Base-by-base conservation (phyloP, 1,140 invertebrate species). In the Maniola jurtina region DNA sequence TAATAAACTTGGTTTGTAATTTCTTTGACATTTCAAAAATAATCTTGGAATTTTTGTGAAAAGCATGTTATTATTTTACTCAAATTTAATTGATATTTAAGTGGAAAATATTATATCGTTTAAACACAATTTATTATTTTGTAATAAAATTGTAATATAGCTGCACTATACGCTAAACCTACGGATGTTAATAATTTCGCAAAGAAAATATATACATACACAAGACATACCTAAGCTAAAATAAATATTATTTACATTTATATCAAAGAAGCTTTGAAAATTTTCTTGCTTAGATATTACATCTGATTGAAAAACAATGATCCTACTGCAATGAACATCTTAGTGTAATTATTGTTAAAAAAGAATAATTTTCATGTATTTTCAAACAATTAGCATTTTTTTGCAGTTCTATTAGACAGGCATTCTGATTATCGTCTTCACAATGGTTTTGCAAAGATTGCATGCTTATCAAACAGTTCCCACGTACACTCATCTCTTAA, bases 401-500 rank as follows among this genome's bases (percentile, higher is more conserved):
- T 33, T 56, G 10, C 4, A 34, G 1, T 50, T 61, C 9, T 45
- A 38, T 45, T 48, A 59, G 35, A 59, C 63, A 54, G 52, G 63
- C 63, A 25, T 58, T 63, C 47, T 57, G 36, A 61, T 59, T 59
- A 61, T 16, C 15, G 54, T 33, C 54, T 58, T 33, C 38, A 40
- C 60, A 63, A 64, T 63, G 38, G 55, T 48, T 63, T 64, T 64
- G 48, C 50, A 66, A 60, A 25, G n/a, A 42, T 66, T 54, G 60
- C 64, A 55, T 58, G 64, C 50, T 64, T 56, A 60, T 62, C 64
- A 61, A 55, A 55, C 25, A 61, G 42, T 71, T 71, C 69, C 64
- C 69, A 66, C 64, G 60, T 60, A 14, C 48, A 66, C 38, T 50
- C 42, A 62, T 58, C 62, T 62, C n/a, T 59, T 73, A 69, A 73